phyloP scores from a whole-genome alignment of 2,888 invertebrate species.

The Chrysolina americana region DNA sequence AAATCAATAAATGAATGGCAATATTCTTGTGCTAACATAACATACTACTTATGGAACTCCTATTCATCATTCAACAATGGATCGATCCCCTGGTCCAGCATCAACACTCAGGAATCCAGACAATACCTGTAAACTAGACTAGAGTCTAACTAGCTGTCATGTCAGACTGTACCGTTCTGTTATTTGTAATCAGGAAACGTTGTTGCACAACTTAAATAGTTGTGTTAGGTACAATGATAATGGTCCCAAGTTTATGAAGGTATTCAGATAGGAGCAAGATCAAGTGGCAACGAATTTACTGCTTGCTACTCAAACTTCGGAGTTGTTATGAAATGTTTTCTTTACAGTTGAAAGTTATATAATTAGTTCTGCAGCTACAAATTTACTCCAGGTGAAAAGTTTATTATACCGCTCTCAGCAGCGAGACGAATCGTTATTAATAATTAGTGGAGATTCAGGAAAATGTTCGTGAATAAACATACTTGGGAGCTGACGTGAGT shows the following conservation, averaged over 20 bases:
- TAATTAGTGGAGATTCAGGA: background rate
- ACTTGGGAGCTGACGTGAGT: no score
- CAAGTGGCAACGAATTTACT: constrained; percentile 20
- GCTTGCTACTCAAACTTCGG: constrained; percentile 9
- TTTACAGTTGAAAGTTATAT: constrained; percentile 11
- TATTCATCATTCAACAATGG: no score
- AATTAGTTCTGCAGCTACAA: constrained; percentile 21
- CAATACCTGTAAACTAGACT: constrained; percentile 15
- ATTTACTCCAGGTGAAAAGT: background rate
- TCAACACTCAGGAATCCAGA: no score
- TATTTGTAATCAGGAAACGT: constrained; percentile 28
- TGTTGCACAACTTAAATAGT: constrained; percentile 35
- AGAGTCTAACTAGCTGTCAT: constrained; percentile 28
- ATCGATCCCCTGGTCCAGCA: background rate
- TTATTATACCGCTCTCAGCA: constrained; percentile 3
- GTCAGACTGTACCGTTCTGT: constrained; percentile 13
- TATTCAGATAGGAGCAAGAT: constrained; percentile 35
- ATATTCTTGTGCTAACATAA: no score
- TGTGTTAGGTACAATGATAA: constrained; percentile 33
- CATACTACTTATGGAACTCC: no score
- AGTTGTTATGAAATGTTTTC: constrained; percentile 19
- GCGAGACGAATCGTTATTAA: background rate
- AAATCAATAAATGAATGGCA: no score
- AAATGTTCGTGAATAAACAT: background rate
- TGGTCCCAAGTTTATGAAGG: constrained; percentile 32